Conservation (phyloP, 2,113 vertebrate species). For the Dasyurus viverrinus region DNA sequence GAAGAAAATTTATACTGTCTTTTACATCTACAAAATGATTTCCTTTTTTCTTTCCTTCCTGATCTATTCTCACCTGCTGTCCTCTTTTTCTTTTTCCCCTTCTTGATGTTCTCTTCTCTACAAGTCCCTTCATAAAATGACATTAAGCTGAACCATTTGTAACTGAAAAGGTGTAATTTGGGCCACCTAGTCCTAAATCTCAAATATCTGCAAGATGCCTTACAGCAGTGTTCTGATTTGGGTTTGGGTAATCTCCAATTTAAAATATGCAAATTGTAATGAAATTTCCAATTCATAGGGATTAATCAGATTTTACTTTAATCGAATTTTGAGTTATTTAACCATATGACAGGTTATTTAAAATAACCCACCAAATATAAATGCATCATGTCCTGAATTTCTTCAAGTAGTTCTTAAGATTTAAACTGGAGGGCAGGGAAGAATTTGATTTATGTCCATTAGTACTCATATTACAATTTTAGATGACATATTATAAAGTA, state of each 20-base stretch:
- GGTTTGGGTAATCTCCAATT: background rate
- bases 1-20: background rate
- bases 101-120: background rate
- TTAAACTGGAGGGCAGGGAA: background rate
- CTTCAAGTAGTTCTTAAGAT: background rate
- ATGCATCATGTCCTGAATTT: slow-evolving; percentile 1
- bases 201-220: background rate
- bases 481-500: background rate
- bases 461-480: background rate
- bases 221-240: background rate
- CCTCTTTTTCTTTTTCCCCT: background rate
- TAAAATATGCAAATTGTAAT: background rate
- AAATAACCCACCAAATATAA: background rate
- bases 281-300: background rate
- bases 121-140: background rate
- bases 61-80: background rate
- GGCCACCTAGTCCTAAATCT: background rate
- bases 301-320: slow-evolving; percentile 2
- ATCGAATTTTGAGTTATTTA: background rate
- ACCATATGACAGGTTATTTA: background rate
- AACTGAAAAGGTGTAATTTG: background rate
- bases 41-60: background rate
- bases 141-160: background rate
- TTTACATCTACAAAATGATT: background rate
- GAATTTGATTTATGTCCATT: background rate